Evolutionary conservation across 53 echinoderm and acorn worm species (phyloP).

Genomic region (Temnopleurus reevesii): DNA sequence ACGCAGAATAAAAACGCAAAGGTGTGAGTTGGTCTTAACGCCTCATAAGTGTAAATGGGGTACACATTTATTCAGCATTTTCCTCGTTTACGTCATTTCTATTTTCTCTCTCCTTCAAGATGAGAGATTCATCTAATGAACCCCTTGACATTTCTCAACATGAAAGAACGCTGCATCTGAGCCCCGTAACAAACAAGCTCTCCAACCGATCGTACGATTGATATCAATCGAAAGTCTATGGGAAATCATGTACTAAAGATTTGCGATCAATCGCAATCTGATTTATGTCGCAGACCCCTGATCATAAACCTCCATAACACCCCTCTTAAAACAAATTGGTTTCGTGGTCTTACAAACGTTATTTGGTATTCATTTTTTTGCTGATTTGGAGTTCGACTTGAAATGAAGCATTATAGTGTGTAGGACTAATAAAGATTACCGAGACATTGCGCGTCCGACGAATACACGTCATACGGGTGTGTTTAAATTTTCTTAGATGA

Average conservation of each 20-base stretch:
- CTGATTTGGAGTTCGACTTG: not conserved
- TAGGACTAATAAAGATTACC: not conserved
- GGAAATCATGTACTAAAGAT: too few species aligned
- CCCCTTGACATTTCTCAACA: not conserved
- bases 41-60: too few species aligned
- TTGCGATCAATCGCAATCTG: too few species aligned
- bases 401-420: not conserved
- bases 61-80: too few species aligned
- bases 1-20: too few species aligned
- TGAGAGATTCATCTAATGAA: not conserved
- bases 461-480: not conserved
- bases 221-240: too few species aligned
- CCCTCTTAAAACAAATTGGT: constrained; percentile 24
- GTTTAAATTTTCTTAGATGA: not conserved
- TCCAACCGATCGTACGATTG: too few species aligned
- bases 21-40: too few species aligned
- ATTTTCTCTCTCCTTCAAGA: not conserved
- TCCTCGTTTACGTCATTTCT: not conserved
- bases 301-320: too few species aligned
- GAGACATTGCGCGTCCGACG: not conserved
- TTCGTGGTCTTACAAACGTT: not conserved
- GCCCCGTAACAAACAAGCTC: too few species aligned
- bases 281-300: too few species aligned
- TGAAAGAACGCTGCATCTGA: too few species aligned
- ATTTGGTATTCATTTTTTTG: not conserved